Evolutionary conservation across 2,113 vertebrate genomes (phyloP).

Genomic region (Peromyscus californicus): DNA sequence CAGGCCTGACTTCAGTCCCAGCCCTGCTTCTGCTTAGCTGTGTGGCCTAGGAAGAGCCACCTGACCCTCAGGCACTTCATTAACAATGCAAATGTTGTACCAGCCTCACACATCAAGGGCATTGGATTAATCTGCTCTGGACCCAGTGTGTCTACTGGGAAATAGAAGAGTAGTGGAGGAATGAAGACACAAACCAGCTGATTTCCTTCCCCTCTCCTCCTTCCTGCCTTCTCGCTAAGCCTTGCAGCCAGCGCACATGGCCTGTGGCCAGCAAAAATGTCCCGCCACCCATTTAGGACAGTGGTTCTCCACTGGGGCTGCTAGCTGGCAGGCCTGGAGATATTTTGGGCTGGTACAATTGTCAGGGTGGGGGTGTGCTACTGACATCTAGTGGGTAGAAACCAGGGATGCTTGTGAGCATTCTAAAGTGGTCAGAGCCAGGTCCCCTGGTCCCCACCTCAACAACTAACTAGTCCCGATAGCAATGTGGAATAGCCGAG

Average conservation of each 20-base stretch:
- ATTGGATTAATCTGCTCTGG: not conserved
- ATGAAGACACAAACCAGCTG: not conserved
- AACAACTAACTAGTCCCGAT: too few species aligned
- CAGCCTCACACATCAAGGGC: not conserved
- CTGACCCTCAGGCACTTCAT: not conserved
- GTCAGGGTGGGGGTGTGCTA: slow-evolving; percentile 27
- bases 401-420: not conserved
- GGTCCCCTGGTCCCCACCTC: not conserved
- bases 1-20: not conserved
- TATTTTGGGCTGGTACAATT: not conserved
- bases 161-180: not conserved
- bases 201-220: slow-evolving; percentile 3
- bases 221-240: not conserved
- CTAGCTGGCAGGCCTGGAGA: not conserved
- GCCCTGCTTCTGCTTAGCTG: not conserved
- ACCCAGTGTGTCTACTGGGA: not conserved
- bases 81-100: not conserved
- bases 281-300: not conserved
- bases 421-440: not conserved
- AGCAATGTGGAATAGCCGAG: not conserved
- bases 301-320: not conserved
- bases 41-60: not conserved
- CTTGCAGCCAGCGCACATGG: not conserved
- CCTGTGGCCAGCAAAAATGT: not conserved
- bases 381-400: slow-evolving; percentile 58